Conservation (phyloP, 2,113 vertebrate species). For the Epinephelus moara region DNA sequence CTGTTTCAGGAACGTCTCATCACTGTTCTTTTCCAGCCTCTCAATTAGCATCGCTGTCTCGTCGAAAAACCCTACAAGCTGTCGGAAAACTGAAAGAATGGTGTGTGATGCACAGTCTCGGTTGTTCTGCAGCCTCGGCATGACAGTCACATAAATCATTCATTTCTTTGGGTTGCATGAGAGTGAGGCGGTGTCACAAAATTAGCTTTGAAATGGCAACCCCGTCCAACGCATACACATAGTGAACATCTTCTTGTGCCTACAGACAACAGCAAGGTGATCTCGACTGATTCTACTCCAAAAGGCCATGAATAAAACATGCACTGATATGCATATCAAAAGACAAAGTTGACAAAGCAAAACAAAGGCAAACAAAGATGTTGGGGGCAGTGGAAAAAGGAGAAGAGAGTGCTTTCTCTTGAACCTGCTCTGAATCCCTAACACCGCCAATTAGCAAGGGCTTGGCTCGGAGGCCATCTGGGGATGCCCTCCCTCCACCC, state of each 20-base stretch:
- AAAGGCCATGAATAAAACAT: slow-evolving; percentile 85
- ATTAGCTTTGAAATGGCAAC: slow-evolving; percentile 64
- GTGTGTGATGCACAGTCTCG: slow-evolving; percentile 22
- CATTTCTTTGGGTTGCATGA: slow-evolving; percentile 59
- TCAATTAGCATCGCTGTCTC: slow-evolving; percentile 64
- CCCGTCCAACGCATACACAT: slow-evolving; percentile 9
- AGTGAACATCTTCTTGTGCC: slow-evolving; percentile 40
- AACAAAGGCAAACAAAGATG: slow-evolving; percentile 80
- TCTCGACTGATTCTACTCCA: slow-evolving; percentile 68
- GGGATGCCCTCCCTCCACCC: slow-evolving; percentile 52
- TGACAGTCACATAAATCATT: slow-evolving; percentile 76
- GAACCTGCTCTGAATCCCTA: slow-evolving; percentile 74
- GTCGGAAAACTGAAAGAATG: slow-evolving; percentile 41
- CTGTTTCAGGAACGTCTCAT: slow-evolving; percentile 40
- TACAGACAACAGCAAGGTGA: slow-evolving; percentile 65
- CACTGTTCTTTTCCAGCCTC: slow-evolving; percentile 50
- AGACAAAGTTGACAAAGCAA: slow-evolving; percentile 79
- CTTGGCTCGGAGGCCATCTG: slow-evolving; percentile 70
- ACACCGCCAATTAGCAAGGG: slow-evolving; percentile 83
- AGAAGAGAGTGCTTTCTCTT: slow-evolving; percentile 37
- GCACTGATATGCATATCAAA: slow-evolving; percentile 82
- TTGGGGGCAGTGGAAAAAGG: slow-evolving; percentile 36
- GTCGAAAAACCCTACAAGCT: slow-evolving; percentile 41
- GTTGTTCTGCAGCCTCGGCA: slow-evolving; percentile 48
- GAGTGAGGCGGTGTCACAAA: slow-evolving; percentile 44